Evolutionary conservation across 2,797 vertebrate genomes (phyloP).

Genomic region (Periophthalmus magnuspinnatus): DNA sequence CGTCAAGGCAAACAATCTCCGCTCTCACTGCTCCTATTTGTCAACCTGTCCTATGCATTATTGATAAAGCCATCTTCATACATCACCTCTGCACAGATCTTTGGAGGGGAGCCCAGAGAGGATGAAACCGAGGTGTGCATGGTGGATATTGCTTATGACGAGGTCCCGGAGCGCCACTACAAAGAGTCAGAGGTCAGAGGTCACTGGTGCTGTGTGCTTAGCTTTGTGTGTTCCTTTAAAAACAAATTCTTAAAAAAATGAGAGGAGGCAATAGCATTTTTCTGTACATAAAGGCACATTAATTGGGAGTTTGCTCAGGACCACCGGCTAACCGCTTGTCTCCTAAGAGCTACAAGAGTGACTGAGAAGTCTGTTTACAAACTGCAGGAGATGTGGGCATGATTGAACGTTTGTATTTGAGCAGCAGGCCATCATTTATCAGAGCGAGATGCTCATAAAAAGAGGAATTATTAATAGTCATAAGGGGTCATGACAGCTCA

Average conservation of each 20-base stretch:
- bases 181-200: conserved; percentile 92
- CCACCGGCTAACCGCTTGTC: conserved; percentile 47
- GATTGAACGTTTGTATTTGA: conserved; percentile 51
- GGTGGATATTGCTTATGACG: conserved; percentile 92
- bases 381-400: conserved; percentile 34
- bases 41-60: conserved; percentile 20
- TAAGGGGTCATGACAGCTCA: conserved; percentile 46
- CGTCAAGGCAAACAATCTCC: not conserved
- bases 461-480: conserved; percentile 63
- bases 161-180: conserved; percentile 92
- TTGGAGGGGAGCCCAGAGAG: conserved; percentile 83
- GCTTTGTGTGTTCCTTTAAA: not conserved
- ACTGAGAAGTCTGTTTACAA: conserved; percentile 24
- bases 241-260: not conserved
- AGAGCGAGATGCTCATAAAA: conserved; percentile 43
- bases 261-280: not conserved
- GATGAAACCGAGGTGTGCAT: conserved; percentile 91
- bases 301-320: conserved; percentile 18
- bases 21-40: conserved; percentile 10
- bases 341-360: conserved; percentile 27
- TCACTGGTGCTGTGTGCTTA: not conserved
- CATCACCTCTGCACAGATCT: conserved; percentile 82
- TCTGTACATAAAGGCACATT: not conserved
- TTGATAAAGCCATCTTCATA: conserved; percentile 30
- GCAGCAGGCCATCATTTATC: conserved; percentile 20